A percentile compares a stretch with the other conserved stretches of the same genome.
Evolutionary conservation across 2,797 vertebrate genomes (phyloP).

Genomic region (Discoglossus pictus): DNA sequence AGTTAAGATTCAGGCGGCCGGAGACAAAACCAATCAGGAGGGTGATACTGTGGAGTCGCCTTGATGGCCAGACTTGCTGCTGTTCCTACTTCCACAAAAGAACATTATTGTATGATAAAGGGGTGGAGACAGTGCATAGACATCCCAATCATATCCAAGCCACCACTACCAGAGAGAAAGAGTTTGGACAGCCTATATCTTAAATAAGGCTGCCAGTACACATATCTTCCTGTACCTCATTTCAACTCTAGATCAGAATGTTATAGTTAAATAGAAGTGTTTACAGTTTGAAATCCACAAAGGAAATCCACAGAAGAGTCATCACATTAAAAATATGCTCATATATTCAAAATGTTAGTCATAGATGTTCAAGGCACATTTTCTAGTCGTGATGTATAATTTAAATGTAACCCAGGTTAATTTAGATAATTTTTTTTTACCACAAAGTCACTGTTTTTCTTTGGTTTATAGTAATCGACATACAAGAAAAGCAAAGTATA

Average conservation of each 20-base stretch:
- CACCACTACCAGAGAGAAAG: constrained; percentile 22
- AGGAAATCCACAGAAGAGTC: background rate
- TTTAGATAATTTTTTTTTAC: constrained; percentile 8
- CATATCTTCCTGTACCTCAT: constrained; percentile 30
- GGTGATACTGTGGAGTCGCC: constrained; percentile 12
- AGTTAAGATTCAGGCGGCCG: background rate
- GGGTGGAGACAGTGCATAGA: constrained; percentile 17
- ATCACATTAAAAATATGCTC: constrained; percentile 13
- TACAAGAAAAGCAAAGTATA: background rate
- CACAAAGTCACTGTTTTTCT: background rate
- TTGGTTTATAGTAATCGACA: background rate
- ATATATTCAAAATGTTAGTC: background rate
- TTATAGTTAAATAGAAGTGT: constrained; percentile 19
- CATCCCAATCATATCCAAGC: no score
- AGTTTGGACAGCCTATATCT: constrained; percentile 17
- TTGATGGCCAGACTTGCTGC: constrained; percentile 1
- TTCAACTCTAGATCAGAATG: constrained; percentile 20
- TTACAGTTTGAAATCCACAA: constrained; percentile 5
- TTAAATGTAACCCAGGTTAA: no score
- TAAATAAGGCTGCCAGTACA: constrained; percentile 33
- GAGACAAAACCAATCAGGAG: constrained; percentile 30
- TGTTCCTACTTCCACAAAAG: constrained; percentile 15
- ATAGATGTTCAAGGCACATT: no score
- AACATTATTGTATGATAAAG: constrained; percentile 27
- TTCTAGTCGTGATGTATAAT: no score